A percentile compares a stretch with the other conserved stretches of the same genome.
Conservation (phyloP, 2,797 vertebrate genomes). For the Eptatretus atami region DNA sequence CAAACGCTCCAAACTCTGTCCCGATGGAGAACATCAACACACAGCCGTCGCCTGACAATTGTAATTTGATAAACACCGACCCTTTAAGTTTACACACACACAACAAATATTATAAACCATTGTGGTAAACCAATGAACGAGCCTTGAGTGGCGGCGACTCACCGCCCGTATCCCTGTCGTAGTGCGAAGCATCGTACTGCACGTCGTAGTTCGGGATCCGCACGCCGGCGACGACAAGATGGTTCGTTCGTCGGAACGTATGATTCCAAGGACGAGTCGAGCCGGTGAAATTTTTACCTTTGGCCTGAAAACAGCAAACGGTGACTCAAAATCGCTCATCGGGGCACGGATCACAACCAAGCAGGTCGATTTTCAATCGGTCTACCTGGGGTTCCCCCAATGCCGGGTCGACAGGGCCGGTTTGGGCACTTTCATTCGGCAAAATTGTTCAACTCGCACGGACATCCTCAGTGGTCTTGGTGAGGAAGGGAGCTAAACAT, state of each 20-base stretch:
- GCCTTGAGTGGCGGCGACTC: slow-evolving; percentile 11
- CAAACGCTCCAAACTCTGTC: slow-evolving; percentile 60
- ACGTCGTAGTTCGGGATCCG: slow-evolving; percentile 71
- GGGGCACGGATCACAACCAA: too few relatives aligned
- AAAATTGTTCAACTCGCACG: too few relatives aligned
- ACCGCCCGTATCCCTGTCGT: slow-evolving; percentile 71
- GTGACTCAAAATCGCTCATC: too few relatives aligned
- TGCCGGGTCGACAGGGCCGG: too few relatives aligned
- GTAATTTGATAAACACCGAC: too few relatives aligned
- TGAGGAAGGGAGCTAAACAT: too few relatives aligned
- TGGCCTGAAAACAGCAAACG: slow-evolving; percentile 20
- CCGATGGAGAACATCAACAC: background rate
- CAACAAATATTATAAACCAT: background rate
- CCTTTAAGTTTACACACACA: too few relatives aligned
- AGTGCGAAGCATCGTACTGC: slow-evolving; percentile 47
- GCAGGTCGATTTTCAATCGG: too few relatives aligned
- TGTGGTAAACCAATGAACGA: background rate
- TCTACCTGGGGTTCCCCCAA: too few relatives aligned
- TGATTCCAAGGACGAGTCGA: slow-evolving; percentile 51
- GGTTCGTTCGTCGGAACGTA: slow-evolving; percentile 67
- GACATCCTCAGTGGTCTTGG: too few relatives aligned
- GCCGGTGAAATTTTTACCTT: slow-evolving; percentile 53
- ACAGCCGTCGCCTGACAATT: too few relatives aligned
- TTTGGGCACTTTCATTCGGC: too few relatives aligned
- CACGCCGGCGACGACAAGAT: slow-evolving; percentile 57